These are phyloP conservation scores for Tipula unca DNA, from an alignment of 2,888 invertebrate species.

Conservation along the genomic window DNA sequence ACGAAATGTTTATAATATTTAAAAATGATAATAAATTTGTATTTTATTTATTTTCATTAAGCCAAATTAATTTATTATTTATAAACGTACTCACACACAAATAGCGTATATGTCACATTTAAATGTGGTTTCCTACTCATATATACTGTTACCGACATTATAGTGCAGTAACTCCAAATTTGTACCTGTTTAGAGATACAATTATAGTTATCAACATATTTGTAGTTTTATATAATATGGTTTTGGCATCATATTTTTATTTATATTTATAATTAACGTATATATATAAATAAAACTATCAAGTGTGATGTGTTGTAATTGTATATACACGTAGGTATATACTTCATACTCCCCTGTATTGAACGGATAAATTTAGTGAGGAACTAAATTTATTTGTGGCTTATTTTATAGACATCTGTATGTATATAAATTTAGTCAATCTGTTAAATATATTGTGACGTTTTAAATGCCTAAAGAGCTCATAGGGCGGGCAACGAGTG, in stretches of 20 bases:
- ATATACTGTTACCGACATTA: too few species aligned
- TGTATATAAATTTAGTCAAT: too few species aligned
- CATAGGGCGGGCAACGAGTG: too few species aligned
- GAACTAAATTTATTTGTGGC: background rate
- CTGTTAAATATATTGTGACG: too few species aligned
- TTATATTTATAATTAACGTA: background rate
- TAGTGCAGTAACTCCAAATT: background rate
- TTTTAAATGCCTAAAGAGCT: too few species aligned
- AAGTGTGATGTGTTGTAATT: background rate
- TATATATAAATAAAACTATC: background rate
- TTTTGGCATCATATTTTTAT: background rate
- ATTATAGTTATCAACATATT: background rate
- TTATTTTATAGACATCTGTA: too few species aligned
- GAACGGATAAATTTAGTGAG: background rate
- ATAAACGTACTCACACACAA: background rate
- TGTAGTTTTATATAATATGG: background rate
- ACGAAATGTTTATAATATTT: background rate
- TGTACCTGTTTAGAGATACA: too few species aligned
- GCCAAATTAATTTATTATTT: background rate
- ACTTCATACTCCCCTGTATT: too few species aligned
- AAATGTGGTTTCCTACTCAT: background rate
- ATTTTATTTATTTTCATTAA: background rate
- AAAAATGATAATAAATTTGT: background rate
- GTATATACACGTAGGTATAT: too few species aligned
- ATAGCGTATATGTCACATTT: background rate